Conservation (phyloP, 2,113 vertebrate genomes). For the Caracal caracal region DNA sequence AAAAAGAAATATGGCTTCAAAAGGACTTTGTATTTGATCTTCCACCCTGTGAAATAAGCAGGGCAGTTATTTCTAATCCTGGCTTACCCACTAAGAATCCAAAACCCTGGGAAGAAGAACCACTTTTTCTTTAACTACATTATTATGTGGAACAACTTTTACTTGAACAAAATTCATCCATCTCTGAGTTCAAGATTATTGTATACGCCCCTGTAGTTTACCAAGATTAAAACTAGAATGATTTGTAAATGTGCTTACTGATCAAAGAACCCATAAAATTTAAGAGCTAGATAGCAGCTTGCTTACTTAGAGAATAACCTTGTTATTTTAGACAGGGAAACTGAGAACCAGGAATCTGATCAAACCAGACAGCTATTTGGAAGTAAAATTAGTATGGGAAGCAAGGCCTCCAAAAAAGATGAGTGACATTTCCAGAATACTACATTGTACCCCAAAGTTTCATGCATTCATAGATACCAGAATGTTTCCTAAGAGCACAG, state of each 20-base stretch:
- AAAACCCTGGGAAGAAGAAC: background rate
- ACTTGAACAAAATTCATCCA: background rate
- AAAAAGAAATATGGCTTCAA: background rate
- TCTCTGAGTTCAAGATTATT: background rate
- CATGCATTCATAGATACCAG: background rate
- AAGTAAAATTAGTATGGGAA: background rate
- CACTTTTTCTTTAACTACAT: background rate
- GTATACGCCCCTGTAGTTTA: background rate
- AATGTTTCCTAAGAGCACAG: background rate
- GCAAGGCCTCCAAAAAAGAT: background rate
- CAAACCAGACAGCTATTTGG: background rate
- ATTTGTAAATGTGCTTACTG: background rate
- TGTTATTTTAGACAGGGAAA: conserved; percentile 11
- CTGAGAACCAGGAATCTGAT: background rate
- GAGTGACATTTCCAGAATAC: background rate
- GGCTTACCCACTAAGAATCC: background rate
- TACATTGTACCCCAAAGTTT: background rate
- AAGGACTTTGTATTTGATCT: background rate
- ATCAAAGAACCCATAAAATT: background rate
- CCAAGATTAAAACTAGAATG: background rate
- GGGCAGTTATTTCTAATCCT: background rate
- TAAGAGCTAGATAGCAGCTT: background rate
- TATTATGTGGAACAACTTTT: background rate
- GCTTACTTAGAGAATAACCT: conserved; percentile 2
- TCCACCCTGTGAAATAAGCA: background rate